Base-by-base conservation (phyloP, 1,140 invertebrate species). In the Nixonia krombeini region DNA sequence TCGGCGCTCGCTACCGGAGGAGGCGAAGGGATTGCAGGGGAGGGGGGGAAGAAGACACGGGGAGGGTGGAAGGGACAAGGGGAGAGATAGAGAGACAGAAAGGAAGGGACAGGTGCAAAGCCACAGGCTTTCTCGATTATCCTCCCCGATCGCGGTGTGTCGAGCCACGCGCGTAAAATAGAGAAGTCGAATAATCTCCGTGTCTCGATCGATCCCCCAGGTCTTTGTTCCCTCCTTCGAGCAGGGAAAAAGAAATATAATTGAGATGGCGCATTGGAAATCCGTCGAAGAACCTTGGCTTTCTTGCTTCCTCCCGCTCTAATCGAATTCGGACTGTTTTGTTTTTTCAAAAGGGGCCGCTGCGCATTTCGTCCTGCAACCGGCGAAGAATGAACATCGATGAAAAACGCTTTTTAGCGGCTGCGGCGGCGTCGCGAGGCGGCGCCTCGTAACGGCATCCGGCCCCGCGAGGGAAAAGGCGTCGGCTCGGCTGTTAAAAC, bases 41-140 rank as follows among this genome's bases (percentile, higher is more conserved):
- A n/a, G n/a, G n/a, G n/a, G n/a, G n/a, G n/a, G n/a, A n/a, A n/a
- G n/a, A n/a, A n/a, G n/a, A n/a, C n/a, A n/a, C n/a, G n/a, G n/a
- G n/a, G n/a, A n/a, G n/a, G n/a, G n/a, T n/a, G n/a, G n/a, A n/a
- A n/a, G n/a, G n/a, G n/a, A n/a, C n/a, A n/a, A n/a, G n/a, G n/a
- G n/a, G n/a, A n/a, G n/a, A n/a, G n/a, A n/a, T n/a, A n/a, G n/a
- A n/a, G n/a, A n/a, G n/a, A n/a, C n/a, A n/a, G n/a, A n/a, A 35
- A 55, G 58, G 65, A 40, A 23, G 44, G 15, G 55, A 49, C 72
- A 73, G 68, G 72, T 71, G 68, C 63, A 67, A 71, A 71, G 52
- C 62, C 52, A 49, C 45, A 28, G 28, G 53, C 33, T 55, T 57
- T 57, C 45, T 58, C 17, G 59, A 68, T 68, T 50, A 51, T 4